Base-by-base conservation (phyloP, 2,888 invertebrate species). In the Dione juno region DNA sequence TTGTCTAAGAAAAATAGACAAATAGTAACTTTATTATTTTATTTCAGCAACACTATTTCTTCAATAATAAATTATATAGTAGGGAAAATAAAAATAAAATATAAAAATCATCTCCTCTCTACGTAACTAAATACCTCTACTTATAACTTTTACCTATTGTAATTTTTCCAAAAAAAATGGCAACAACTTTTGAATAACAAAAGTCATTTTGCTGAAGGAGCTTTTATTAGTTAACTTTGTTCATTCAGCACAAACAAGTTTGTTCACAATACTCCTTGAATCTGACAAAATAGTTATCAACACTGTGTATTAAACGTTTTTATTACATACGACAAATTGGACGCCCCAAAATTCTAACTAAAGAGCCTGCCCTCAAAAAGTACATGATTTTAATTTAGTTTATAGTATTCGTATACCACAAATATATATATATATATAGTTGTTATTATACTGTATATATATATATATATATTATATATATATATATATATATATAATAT, bases 141-240 rank as follows among this genome's bases (percentile, higher is more conserved):
- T 61, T 61, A 28, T 16, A 35, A 61, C 45, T 61, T 45, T 28
- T n/a, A 61, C 28, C 28, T 61, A 35, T 61, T 45, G 6, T 16
- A 52, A 37, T 50, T 64, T 64, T 63, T n/a, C 28, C 7, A 19
- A 19, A 16, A 48, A 50, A 59, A 43, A 59, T 57, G 45, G 52
- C 14, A 52, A n/a, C 35, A 75, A 77, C 72, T 79, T 78, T 71
- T 73, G 69, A 73, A 69, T 76, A 74, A 76, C 71, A 74, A 74
- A 71, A 69, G 76, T 74, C 77, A 64, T 78, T 74, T 54, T 74
- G 68, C 64, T 61, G 43, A 71, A 40, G 58, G 76, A 79, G 78
- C 76, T 82, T 81, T 81, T 82, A 83, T 83, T 82, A 79, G 78
- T 79, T 81, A 84, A 84, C 77, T 83, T 84, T 78, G 76, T 78